Evolutionary conservation across 2,113 vertebrate genomes (phyloP), one percentile per base, ranked within the genome.

Genomic region (Pyxicephalus adspersus): DNA sequence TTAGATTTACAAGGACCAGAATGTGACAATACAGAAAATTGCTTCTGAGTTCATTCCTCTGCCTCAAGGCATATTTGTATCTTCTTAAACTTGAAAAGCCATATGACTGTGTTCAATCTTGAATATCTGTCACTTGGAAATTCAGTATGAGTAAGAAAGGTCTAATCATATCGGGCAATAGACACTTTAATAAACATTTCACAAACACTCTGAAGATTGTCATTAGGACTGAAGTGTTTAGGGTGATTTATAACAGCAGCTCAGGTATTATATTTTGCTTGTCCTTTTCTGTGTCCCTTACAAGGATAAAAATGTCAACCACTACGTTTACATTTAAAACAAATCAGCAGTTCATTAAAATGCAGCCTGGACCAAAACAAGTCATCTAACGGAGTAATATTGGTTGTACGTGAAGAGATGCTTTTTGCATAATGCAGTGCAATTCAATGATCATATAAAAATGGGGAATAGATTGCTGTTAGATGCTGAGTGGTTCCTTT

Each of bases 1-100:
- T 87, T 89, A 88, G 88, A 88, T 92, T 92, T 92, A 83, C 84
- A 90, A 90, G 85, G 89, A 90, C 89, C 89, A 89, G 85, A 81
- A 87, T 23, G 64, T 88, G 86, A 83, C 83, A 81, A 83, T 77
- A 85, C 80, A 88, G 85, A 87, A 88, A 90, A 90, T 92, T 87
- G 87, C 83, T 89, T 90, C 79, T 89, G 89, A 91, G 83, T 88
- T 88, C 87, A 91, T 90, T 86, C 85, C 76, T 64, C 20, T 84
- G 88, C 87, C 88, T 86, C 66, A 79, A 86, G 89, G 87, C 90
- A 90, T 79, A 84, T 65, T 87, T 76, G 83, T 20, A 63, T 82
- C 54, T 83, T 77, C 84, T 89, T 83, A 82, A 89, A 87, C 83
- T 89, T 88, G 0, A 74, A 76, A 83, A 88, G 83, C 84, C 83